phyloP scores from a whole-genome alignment of 2,113 vertebrate genomes.

The Ceratotherium simum region DNA sequence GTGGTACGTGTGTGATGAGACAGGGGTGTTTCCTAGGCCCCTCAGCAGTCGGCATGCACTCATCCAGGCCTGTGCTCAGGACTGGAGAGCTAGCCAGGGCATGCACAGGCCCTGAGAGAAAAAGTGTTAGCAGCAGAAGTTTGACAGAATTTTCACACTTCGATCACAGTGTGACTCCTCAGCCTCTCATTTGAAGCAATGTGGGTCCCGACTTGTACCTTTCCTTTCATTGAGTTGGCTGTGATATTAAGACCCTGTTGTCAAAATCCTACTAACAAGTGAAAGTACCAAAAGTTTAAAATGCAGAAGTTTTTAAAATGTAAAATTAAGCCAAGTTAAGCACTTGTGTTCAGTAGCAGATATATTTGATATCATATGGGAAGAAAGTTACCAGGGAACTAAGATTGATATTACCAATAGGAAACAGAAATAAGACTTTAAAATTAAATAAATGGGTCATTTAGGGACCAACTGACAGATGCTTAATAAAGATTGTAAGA shows the following conservation, averaged over 20 bases:
- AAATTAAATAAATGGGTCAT: slow-evolving; percentile 40
- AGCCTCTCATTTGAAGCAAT: neutral
- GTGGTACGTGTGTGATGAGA: neutral
- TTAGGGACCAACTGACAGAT: neutral
- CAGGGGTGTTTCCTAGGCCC: neutral
- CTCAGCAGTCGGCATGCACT: neutral
- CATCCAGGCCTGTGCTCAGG: neutral
- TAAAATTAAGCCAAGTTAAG: slow-evolving; percentile 31
- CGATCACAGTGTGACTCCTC: neutral
- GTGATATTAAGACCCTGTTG: neutral
- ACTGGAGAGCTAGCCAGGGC: neutral
- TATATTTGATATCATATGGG: neutral
- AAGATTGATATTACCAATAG: slow-evolving; percentile 25
- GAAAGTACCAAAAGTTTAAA: slow-evolving; percentile 1
- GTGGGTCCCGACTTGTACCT: neutral
- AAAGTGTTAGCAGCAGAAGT: neutral
- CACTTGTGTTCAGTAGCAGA: neutral
- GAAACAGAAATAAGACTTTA: slow-evolving; percentile 50
- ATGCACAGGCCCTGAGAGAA: neutral
- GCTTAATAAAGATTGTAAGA: neutral
- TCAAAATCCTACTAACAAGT: neutral
- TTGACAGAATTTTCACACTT: slow-evolving; percentile 9
- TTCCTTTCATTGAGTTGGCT: neutral
- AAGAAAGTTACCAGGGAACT: neutral
- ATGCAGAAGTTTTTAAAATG: neutral